Base-by-base conservation (phyloP, 2,888 invertebrate genomes). In the Leptinotarsa peninsularis region DNA sequence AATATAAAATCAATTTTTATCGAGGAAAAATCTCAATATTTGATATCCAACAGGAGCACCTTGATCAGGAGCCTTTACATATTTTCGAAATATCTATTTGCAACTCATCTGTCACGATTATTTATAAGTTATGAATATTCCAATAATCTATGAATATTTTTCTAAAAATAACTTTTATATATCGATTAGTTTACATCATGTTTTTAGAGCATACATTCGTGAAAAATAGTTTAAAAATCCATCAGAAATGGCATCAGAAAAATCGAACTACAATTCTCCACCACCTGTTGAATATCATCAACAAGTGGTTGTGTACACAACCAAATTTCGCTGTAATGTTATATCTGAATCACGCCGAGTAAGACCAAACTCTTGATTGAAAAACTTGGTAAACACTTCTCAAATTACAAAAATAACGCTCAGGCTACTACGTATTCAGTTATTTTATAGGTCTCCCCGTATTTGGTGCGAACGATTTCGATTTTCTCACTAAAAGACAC, bases 401-500 rank as follows among this genome's bases (percentile, higher is more conserved):
- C 73, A 50, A 17, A 71, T 76, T 73, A 68, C 76, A 49, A 71
- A 72, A 75, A 69, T 72, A 70, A 66, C 66, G 54, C 69, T 27
- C 49, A 72, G 63, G 33, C 69, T 56, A 58, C 75, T 63, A 63
- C 68, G 60, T 54, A 52, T 58, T 73, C 58, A 50, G 52, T 67
- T 68, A 67, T 63, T 74, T 49, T 71, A 67, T 71, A 66, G 66
- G 56, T 70, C 78, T 76, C 58, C 56, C 80, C 80, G 75, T 80
- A 75, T 78, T 75, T 77, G 80, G 78, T 66, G 74, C 80, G 80
- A 79, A 76, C 74, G 76, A 73, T 76, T 80, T 66, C 76, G 71
- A 71, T 74, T 79, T 81, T 81, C 70, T 70, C 78, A 78, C 78
- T 77, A 76, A 76, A 78, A 67, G 76, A 76, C 76, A 73, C 71